Percentiles rank a stretch among this genome's conserved stretches.
Evolutionary conservation across 2,797 vertebrate genomes (phyloP).

Genomic region (Botia almorhae): DNA sequence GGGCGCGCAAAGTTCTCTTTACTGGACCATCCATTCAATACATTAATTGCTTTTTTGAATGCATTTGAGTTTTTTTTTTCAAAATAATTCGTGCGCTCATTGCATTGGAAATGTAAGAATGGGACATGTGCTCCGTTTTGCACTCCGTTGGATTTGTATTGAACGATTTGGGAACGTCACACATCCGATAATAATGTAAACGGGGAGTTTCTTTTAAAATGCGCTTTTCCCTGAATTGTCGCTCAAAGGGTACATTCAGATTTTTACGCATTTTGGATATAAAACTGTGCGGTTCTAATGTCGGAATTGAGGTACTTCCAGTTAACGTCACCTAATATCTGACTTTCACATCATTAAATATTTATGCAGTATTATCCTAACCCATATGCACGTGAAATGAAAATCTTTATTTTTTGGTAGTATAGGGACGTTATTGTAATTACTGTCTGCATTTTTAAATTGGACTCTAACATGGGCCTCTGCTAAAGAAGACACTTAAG

Average conservation of each 20-base stretch:
- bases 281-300: slow-evolving; percentile 60
- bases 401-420: background rate
- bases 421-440: background rate
- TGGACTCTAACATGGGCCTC: slow-evolving; percentile 38
- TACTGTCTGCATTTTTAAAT: slow-evolving; percentile 4
- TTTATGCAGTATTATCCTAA: slow-evolving; percentile 1
- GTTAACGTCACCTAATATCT: slow-evolving; percentile 19
- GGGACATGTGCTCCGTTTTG: slow-evolving; percentile 38
- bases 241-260: background rate
- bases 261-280: slow-evolving; percentile 6
- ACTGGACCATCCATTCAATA: background rate
- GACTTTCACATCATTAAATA: slow-evolving; percentile 32
- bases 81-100: slow-evolving; percentile 10
- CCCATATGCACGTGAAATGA: slow-evolving; percentile 11
- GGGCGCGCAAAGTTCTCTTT: slow-evolving; percentile 28
- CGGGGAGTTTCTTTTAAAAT: slow-evolving; percentile 41
- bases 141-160: slow-evolving; percentile 41
- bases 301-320: slow-evolving; percentile 65
- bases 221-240: slow-evolving; percentile 28
- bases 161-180: slow-evolving; percentile 16
- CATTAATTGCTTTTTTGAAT: background rate
- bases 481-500: slow-evolving; percentile 36
- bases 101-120: slow-evolving; percentile 40
- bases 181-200: slow-evolving; percentile 31
- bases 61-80: slow-evolving; percentile 11